Evolutionary conservation across 2,113 vertebrate species (phyloP).

Genomic region (Calyptomena viridis): DNA sequence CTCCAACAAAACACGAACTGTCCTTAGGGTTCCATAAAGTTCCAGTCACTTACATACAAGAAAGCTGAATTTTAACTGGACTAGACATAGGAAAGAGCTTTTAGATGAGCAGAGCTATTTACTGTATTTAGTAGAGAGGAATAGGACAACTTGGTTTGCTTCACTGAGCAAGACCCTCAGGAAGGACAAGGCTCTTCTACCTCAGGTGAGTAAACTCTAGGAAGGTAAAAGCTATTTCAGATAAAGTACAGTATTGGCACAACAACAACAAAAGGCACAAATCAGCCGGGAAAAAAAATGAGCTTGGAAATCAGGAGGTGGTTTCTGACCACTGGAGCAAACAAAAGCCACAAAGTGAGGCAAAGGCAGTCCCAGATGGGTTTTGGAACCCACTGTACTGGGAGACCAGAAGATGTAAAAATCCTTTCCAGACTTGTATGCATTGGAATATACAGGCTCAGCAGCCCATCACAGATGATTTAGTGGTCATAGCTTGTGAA

Average conservation of each 20-base stretch:
- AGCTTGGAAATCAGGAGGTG: background rate
- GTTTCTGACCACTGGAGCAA: background rate
- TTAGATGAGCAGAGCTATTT: background rate
- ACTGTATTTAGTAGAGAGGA: background rate
- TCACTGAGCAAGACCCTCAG: background rate
- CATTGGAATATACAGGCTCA: accelerated
- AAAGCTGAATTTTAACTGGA: background rate
- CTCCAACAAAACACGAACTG: background rate
- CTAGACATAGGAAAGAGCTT: background rate
- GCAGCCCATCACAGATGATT: background rate
- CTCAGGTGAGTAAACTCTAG: background rate
- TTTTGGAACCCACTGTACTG: background rate
- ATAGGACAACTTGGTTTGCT: background rate
- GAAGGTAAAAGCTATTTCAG: background rate
- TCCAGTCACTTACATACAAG: background rate
- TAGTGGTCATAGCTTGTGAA: background rate
- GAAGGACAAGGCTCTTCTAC: background rate
- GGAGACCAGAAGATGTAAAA: background rate
- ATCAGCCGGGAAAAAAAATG: background rate
- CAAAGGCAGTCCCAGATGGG: background rate
- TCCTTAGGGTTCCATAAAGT: background rate
- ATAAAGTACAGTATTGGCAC: background rate
- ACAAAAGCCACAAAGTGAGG: background rate
- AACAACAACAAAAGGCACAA: background rate
- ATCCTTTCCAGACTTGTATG: background rate